Base-by-base conservation (phyloP, 2,113 vertebrate species). In the Condylura cristata region DNA sequence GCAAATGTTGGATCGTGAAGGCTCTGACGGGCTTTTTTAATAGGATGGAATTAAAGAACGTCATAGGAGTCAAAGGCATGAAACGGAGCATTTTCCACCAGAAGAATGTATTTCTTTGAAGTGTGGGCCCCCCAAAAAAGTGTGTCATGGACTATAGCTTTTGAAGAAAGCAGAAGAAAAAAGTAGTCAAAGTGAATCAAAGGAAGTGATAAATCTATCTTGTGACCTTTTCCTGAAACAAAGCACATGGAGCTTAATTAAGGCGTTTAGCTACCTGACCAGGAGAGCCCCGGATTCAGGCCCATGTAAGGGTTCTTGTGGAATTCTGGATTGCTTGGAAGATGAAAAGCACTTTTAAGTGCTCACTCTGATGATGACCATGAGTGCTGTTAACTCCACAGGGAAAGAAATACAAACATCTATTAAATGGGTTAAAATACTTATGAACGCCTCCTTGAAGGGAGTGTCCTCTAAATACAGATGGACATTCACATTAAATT, bases 291-390 rank as follows among this genome's bases (percentile, higher is more conserved):
- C n/a, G 0, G 22, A 78, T 68, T 63, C n/a, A 63, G 30, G 51
- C 53, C 86, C 58, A 89, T 89, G 68, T 90, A 30, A 32, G 60
- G 80, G 70, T 66, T 30, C 74, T 89, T 71, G 53, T 89, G 51
- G 75, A 34, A 84, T 70, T 75, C 22, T 13, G 86, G 46, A 80
- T 41, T 65, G 86, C 91, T 95, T 86, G 94, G 83, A 92, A 91
- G 93, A 96, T 85, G 83, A 96, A 95, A 97, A 94, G 46, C 53
- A 66, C 96, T 95, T 96, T 96, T 72, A 95, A 97, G 79, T 68
- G 63, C 61, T 74, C 63, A 78, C 81, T 86, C 74, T 71, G 58
- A 86, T 2, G 24, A 95, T 91, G 91, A 86, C 86, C 91, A 95
- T 28, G 58, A 80, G 56, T 16, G 37, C 58, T 7, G 18, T 17